phyloP scores from a whole-genome alignment of 2,113 vertebrate genomes.

The Antechinus stuartii region DNA sequence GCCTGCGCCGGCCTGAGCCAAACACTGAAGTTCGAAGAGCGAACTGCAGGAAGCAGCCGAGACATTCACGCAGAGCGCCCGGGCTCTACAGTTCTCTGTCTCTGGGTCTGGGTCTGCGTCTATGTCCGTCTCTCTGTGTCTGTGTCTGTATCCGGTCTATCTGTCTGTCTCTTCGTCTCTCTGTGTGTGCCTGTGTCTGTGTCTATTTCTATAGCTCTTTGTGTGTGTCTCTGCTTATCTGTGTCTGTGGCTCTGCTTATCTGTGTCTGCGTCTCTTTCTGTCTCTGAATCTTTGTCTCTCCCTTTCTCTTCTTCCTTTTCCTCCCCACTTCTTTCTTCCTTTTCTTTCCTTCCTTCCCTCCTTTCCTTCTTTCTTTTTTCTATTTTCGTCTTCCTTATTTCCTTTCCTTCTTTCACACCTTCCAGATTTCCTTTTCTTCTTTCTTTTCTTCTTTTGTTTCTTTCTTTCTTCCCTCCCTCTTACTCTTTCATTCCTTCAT shows the following conservation, averaged over 20 bases:
- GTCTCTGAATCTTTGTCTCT: neutral
- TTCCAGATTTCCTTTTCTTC: neutral
- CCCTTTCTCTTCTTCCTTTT: neutral
- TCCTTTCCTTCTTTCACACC: too few species aligned
- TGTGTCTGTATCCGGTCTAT: neutral
- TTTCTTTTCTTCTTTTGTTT: neutral
- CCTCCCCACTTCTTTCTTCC: neutral
- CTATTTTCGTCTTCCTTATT: too few species aligned
- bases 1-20: neutral
- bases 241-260: too few species aligned
- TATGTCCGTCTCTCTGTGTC: neutral
- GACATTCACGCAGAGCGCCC: slow-evolving; percentile 31
- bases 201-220: too few species aligned
- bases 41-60: slow-evolving; percentile 46
- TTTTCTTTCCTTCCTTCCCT: too few species aligned
- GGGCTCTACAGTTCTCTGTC: slow-evolving; percentile 6
- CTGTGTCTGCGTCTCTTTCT: neutral
- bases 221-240: too few species aligned
- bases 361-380: neutral
- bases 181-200: too few species aligned
- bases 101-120: neutral
- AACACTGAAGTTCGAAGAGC: slow-evolving; percentile 6
- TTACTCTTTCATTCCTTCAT: neutral
- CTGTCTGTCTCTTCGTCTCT: too few species aligned
- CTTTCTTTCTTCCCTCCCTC: neutral